Percentiles rank a stretch among this genome's conserved stretches.
phyloP scores from a whole-genome alignment of 2,797 vertebrate species.

The Pantherophis vulpinus region DNA sequence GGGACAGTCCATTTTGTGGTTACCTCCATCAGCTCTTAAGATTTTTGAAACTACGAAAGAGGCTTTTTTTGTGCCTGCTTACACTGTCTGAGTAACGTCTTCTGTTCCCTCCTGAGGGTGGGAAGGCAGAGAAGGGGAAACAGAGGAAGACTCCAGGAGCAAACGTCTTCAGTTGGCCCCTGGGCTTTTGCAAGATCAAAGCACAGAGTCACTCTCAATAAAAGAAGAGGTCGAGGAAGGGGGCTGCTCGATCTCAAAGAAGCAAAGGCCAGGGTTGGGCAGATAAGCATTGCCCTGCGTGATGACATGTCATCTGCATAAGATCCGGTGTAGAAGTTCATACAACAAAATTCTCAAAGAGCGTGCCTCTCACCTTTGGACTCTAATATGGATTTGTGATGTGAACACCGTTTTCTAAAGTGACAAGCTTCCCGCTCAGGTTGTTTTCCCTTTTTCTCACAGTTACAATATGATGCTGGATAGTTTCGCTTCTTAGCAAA shows the following conservation, averaged over 20 bases:
- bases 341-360: constrained; percentile 75
- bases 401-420: constrained; percentile 63
- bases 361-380: constrained; percentile 49
- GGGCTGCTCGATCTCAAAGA: constrained; percentile 83
- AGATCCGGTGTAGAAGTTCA: constrained; percentile 86
- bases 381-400: constrained; percentile 14
- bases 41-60: constrained; percentile 60
- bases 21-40: constrained; percentile 64
- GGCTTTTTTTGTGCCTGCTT: constrained; percentile 69
- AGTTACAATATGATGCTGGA: constrained; percentile 17
- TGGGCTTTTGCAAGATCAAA: constrained; percentile 85
- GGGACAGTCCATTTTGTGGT: constrained; percentile 72
- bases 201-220: constrained; percentile 79
- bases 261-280: constrained; percentile 95
- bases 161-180: constrained; percentile 68
- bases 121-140: neutral
- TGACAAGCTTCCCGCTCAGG: constrained; percentile 37
- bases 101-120: constrained; percentile 5
- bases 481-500: constrained; percentile 36
- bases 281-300: constrained; percentile 94
- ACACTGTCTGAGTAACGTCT: constrained; percentile 57
- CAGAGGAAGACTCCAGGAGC: constrained; percentile 59
- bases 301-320: constrained; percentile 94
- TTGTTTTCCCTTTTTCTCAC: too few relatives aligned
- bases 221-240: constrained; percentile 71